phyloP scores from a whole-genome alignment of 2,888 invertebrate species.

The Mylabris sibirica region DNA sequence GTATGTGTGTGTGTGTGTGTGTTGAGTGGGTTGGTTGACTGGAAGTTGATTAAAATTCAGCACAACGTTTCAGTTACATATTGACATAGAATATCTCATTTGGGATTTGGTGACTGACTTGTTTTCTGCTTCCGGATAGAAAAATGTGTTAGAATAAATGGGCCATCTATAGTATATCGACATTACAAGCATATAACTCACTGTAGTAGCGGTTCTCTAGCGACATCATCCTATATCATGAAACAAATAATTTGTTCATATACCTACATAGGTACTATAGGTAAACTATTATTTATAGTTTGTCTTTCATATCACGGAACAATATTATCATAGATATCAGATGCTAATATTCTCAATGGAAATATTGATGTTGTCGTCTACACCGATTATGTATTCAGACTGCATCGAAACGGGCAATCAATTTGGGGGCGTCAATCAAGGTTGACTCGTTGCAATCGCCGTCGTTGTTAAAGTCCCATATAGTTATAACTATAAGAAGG shows the following conservation, averaged over 20 bases:
- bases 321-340: conserved; percentile 56
- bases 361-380: conserved; percentile 45
- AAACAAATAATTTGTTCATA: conserved; percentile 32
- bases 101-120: conserved; percentile 36
- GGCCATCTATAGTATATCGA: conserved; percentile 37
- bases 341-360: conserved; percentile 54
- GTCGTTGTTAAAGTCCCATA: neutral
- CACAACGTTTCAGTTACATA: conserved; percentile 44
- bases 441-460: conserved; percentile 33
- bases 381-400: conserved; percentile 50
- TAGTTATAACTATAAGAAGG: neutral
- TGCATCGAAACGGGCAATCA: conserved; percentile 49
- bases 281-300: no score
- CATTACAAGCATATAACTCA: conserved; percentile 42
- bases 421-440: conserved; percentile 48
- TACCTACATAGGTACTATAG: neutral
- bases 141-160: conserved; percentile 36
- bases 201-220: conserved; percentile 21
- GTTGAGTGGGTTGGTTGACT: conserved; percentile 14
- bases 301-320: conserved; percentile 52
- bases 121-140: conserved; percentile 11
- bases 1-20: neutral
- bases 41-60: conserved; percentile 44
- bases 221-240: conserved; percentile 34
- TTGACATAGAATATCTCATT: conserved; percentile 42